Evolutionary conservation across 2,113 vertebrate genomes (phyloP).

Genomic region (Charadrius vociferus): DNA sequence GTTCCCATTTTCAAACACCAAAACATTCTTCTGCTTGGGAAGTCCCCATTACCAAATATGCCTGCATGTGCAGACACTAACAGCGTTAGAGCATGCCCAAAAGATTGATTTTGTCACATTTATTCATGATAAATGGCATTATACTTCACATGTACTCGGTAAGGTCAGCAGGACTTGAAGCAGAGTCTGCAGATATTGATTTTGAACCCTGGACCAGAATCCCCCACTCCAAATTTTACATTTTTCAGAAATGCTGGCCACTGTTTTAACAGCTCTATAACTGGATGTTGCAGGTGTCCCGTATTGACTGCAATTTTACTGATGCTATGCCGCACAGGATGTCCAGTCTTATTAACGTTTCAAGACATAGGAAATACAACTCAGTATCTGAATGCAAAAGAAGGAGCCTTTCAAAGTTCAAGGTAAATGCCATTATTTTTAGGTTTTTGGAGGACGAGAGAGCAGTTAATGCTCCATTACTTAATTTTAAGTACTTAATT

Average conservation of each 20-base stretch:
- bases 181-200: neutral
- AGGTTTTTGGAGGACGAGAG: neutral
- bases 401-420: neutral
- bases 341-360: neutral
- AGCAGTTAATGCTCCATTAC: neutral
- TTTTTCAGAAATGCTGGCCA: neutral
- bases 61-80: neutral
- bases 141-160: neutral
- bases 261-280: neutral
- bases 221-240: neutral
- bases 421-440: neutral
- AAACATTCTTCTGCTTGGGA: neutral
- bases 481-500: neutral
- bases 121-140: neutral
- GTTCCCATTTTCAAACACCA: neutral
- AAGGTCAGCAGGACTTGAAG: neutral
- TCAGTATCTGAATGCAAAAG: neutral
- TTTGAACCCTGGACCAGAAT: neutral
- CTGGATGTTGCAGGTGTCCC: neutral
- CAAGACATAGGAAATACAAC: conserved; percentile 14
- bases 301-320: neutral
- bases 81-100: neutral
- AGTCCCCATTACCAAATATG: neutral
- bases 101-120: neutral
- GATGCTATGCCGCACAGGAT: conserved; percentile 11